Evolutionary conservation across 92 coral and sea anemone species (phyloP).

Genomic region (Paragorgia papillata): DNA sequence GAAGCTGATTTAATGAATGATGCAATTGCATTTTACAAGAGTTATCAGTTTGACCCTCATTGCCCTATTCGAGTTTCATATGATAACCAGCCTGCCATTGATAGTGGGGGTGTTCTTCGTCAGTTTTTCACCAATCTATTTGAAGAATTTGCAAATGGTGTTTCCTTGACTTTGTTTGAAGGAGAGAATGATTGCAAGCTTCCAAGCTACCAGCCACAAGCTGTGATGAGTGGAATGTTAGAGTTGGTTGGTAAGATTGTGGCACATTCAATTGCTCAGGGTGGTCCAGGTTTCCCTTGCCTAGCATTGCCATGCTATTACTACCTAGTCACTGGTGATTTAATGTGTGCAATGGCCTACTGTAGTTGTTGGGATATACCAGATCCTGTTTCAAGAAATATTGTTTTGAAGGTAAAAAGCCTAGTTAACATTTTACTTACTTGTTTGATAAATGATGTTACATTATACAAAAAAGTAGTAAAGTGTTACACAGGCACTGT

Average conservation of each 20-base stretch:
- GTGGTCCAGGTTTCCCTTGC: too few relatives aligned
- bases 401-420: constrained; percentile 41
- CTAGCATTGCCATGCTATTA: constrained; percentile 55
- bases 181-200: constrained; percentile 44
- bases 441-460: too few relatives aligned
- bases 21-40: constrained; percentile 5
- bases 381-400: constrained; percentile 55
- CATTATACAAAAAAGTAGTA: too few relatives aligned
- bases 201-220: constrained; percentile 59
- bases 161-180: constrained; percentile 48
- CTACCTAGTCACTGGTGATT: constrained; percentile 72
- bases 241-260: constrained; percentile 54
- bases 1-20: constrained; percentile 24
- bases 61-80: constrained; percentile 27
- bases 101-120: constrained; percentile 33
- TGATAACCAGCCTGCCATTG: constrained; percentile 10
- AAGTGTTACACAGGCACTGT: too few relatives aligned
- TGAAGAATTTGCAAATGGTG: constrained; percentile 10
- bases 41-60: constrained; percentile 21
- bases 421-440: too few relatives aligned
- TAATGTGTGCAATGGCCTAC: constrained; percentile 66
- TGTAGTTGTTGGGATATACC: constrained; percentile 58
- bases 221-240: constrained; percentile 56
- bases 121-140: constrained; percentile 19
- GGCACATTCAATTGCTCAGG: too few relatives aligned